Evolutionary conservation across 2,797 vertebrate genomes (phyloP).

Genomic region (Ibycter americanus): DNA sequence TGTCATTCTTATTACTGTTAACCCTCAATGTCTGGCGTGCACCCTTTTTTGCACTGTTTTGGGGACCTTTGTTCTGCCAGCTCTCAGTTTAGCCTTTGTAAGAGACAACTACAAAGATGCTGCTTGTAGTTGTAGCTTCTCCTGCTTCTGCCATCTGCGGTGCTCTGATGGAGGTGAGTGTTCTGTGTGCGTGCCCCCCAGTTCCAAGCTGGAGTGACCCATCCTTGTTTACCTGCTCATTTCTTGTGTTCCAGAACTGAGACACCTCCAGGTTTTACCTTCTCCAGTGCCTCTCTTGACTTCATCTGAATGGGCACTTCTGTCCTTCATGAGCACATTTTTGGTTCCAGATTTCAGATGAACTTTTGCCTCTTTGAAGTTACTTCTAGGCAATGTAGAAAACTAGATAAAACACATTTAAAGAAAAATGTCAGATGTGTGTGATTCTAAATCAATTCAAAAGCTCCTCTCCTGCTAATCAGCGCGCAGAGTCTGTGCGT

Average conservation of each 20-base stretch:
- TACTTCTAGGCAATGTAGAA: neutral
- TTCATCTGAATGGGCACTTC: neutral
- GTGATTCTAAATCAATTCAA: neutral
- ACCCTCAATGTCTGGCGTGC: neutral
- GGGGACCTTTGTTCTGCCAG: neutral
- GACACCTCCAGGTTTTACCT: neutral
- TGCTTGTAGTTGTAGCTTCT: neutral
- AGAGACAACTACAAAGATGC: accelerated
- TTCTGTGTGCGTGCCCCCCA: accelerated
- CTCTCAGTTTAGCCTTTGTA: neutral
- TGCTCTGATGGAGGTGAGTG: neutral
- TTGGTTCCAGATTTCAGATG: neutral
- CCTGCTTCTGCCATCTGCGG: accelerated
- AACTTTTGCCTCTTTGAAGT: neutral
- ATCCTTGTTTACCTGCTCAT: neutral
- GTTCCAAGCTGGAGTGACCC: neutral
- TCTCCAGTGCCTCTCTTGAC: neutral
- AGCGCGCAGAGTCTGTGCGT: neutral
- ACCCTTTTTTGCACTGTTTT: accelerated
- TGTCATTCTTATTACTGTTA: neutral
- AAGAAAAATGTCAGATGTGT: neutral
- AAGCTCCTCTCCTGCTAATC: neutral
- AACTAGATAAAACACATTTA: neutral
- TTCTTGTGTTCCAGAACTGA: neutral
- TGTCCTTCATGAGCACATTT: neutral